Evolutionary conservation across 2,797 vertebrate genomes (phyloP).

Genomic region (Syndactyla subalaris): DNA sequence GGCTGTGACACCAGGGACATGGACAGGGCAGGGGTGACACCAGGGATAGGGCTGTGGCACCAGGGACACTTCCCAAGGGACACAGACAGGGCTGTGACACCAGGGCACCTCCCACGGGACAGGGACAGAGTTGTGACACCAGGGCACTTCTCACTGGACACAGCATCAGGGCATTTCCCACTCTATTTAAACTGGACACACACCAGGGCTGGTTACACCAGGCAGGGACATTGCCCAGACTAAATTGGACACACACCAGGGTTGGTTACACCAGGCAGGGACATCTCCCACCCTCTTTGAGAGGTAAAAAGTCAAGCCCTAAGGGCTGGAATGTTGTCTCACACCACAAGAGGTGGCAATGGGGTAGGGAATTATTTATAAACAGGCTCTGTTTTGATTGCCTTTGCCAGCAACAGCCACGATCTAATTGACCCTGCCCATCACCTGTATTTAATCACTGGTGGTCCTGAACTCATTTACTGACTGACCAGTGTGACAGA

Average conservation of each 20-base stretch:
- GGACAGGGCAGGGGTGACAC: too few relatives aligned
- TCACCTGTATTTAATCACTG: accelerated
- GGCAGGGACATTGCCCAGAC: neutral
- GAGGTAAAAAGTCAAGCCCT: accelerated
- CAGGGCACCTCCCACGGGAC: too few relatives aligned
- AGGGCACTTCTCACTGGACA: neutral
- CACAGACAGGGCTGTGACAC: too few relatives aligned
- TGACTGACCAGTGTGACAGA: neutral
- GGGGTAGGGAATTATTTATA: neutral
- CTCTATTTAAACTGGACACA: too few relatives aligned
- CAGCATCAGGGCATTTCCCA: too few relatives aligned
- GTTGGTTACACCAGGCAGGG: neutral
- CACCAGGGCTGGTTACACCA: too few relatives aligned
- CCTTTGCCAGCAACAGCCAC: accelerated
- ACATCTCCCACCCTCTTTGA: accelerated
- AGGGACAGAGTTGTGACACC: too few relatives aligned
- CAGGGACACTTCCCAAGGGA: too few relatives aligned
- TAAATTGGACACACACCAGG: too few relatives aligned
- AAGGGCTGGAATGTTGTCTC: accelerated
- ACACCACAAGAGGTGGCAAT: accelerated
- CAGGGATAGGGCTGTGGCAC: too few relatives aligned
- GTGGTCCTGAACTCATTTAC: neutral
- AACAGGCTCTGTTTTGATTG: accelerated
- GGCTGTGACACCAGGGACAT: too few relatives aligned
- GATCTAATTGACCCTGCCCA: neutral